Conservation (phyloP, 2,888 invertebrate genomes). For the Agonopterix subpropinquella region DNA sequence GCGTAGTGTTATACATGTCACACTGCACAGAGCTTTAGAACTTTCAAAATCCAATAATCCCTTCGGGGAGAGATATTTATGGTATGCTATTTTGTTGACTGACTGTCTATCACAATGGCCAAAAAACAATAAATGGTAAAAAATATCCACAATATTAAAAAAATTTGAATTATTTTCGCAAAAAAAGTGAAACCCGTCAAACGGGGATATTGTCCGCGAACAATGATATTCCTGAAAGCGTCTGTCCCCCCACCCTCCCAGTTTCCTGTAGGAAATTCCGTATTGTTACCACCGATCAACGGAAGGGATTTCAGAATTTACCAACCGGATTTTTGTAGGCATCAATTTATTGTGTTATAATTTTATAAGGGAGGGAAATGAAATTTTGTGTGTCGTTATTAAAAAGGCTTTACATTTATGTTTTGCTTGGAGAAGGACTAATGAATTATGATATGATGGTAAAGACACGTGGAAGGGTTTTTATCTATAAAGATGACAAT, state of each 20-base stretch:
- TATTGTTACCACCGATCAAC: constrained; percentile 13
- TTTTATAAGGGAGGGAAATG: constrained; percentile 4
- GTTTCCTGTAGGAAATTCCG: constrained; percentile 14
- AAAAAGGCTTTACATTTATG: constrained; percentile 1
- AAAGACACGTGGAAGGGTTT: no score
- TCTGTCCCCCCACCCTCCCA: constrained; percentile 7
- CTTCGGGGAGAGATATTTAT: no score
- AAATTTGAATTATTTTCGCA: no score
- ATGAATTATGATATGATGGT: no score
- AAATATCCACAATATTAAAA: no score
- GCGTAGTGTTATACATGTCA: no score
- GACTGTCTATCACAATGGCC: no score
- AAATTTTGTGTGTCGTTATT: constrained; percentile 7
- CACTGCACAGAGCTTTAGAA: no score
- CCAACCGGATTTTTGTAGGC: constrained; percentile 11
- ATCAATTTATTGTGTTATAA: constrained; percentile 10
- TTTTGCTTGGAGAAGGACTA: background rate
- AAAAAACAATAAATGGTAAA: no score
- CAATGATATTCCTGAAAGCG: constrained; percentile 13
- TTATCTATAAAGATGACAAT: no score
- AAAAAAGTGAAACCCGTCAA: constrained; percentile 9
- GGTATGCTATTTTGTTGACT: no score
- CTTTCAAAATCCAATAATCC: no score
- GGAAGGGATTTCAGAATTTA: constrained; percentile 14
- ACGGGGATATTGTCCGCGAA: constrained; percentile 13